A percentile compares a stretch with the other conserved stretches of the same genome.
phyloP scores from a whole-genome alignment of 2,888 invertebrate species.

The Volucella zonaria region DNA sequence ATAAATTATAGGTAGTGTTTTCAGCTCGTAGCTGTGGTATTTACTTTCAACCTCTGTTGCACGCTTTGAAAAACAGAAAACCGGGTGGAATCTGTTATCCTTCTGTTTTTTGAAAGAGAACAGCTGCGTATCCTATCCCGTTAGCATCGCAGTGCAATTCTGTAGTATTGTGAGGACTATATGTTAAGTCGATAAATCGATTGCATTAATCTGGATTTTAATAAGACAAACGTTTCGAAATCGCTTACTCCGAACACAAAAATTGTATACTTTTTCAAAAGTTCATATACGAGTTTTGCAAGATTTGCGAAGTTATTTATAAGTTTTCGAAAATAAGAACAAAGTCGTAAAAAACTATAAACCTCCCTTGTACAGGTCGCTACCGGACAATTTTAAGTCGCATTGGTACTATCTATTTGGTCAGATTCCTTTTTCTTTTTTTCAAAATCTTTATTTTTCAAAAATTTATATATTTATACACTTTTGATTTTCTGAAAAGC shows the following conservation, averaged over 20 bases:
- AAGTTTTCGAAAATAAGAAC: slow-evolving; percentile 36
- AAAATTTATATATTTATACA: too few relatives aligned
- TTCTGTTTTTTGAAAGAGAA: slow-evolving; percentile 74
- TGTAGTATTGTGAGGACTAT: slow-evolving; percentile 45
- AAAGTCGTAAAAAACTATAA: slow-evolving; percentile 21
- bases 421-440: too few relatives aligned
- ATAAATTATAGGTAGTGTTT: slow-evolving; percentile 38
- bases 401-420: too few relatives aligned
- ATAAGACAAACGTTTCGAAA: slow-evolving; percentile 12
- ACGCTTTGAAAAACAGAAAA: slow-evolving; percentile 76
- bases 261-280: slow-evolving; percentile 14
- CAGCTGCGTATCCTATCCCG: slow-evolving; percentile 42
- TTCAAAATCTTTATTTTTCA: too few relatives aligned
- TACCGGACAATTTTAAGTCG: slow-evolving; percentile 10
- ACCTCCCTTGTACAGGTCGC: slow-evolving; percentile 9
- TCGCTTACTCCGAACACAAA: slow-evolving; percentile 18
- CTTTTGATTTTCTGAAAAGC: too few relatives aligned
- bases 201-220: slow-evolving; percentile 19
- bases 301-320: slow-evolving; percentile 19
- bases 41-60: slow-evolving; percentile 75
- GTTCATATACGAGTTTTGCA: slow-evolving; percentile 18
- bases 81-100: slow-evolving; percentile 50
- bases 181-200: slow-evolving; percentile 24
- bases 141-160: slow-evolving; percentile 76
- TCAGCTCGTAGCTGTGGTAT: slow-evolving; percentile 65